These are phyloP conservation scores for Equus przewalskii DNA, from an alignment of 2,113 vertebrate species.

Conservation along the genomic window DNA sequence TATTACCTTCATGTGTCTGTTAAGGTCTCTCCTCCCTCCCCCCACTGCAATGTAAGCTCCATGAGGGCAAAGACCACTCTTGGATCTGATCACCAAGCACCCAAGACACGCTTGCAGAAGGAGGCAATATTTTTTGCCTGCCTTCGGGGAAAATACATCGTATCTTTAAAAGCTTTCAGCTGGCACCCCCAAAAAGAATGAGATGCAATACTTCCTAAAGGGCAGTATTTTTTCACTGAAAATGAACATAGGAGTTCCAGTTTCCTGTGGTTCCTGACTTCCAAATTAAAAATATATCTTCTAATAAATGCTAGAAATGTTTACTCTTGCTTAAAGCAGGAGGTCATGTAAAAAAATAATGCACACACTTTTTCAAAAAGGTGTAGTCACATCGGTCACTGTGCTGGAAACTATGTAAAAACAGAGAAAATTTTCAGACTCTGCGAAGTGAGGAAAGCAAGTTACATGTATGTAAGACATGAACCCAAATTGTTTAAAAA, in stretches of 20 bases:
- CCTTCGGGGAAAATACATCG: neutral
- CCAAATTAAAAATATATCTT: slow-evolving; percentile 26
- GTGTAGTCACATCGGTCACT: neutral
- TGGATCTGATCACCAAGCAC: neutral
- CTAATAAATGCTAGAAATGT: slow-evolving; percentile 24
- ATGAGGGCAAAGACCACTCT: neutral
- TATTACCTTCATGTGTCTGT: neutral
- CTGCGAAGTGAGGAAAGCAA: neutral
- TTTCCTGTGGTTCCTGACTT: neutral
- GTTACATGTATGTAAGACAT: neutral
- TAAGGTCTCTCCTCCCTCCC: neutral
- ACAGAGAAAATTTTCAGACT: neutral
- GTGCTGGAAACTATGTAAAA: neutral
- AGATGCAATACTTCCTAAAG: neutral
- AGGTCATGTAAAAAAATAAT: neutral
- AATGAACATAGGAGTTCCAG: neutral
- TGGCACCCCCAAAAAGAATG: neutral
- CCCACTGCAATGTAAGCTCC: neutral
- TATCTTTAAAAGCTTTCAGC: slow-evolving; percentile 1
- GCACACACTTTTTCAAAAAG: neutral
- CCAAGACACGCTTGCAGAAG: rapidly evolving
- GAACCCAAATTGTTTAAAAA: neutral
- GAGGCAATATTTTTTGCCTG: neutral
- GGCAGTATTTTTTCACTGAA: neutral
- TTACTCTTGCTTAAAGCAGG: slow-evolving; percentile 50